Percentiles rank a stretch among this genome's conserved stretches.
Evolutionary conservation across 2,113 vertebrate genomes (phyloP).

Genomic region (Burhinus bistriatus): DNA sequence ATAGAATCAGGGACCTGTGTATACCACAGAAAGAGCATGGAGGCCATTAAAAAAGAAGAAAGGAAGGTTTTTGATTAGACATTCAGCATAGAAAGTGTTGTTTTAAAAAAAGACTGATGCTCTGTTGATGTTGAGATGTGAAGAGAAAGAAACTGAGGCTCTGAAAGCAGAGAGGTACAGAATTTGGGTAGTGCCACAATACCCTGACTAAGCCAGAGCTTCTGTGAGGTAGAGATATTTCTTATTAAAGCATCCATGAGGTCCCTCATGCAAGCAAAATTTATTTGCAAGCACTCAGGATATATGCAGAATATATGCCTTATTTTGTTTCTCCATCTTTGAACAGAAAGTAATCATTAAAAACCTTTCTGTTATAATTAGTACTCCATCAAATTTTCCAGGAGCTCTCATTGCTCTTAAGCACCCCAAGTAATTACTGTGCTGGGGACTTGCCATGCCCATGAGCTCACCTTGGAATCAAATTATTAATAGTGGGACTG

Average conservation of each 20-base stretch:
- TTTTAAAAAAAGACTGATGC: background rate
- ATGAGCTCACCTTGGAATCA: conserved; percentile 56
- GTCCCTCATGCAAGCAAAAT: background rate
- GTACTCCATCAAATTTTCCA: conserved; percentile 17
- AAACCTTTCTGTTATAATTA: conserved; percentile 42
- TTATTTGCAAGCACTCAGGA: background rate
- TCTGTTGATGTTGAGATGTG: background rate
- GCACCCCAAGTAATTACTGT: conserved; percentile 26
- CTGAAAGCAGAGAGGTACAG: background rate
- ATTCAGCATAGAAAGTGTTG: background rate
- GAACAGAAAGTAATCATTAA: conserved; percentile 27
- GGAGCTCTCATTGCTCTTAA: conserved; percentile 21
- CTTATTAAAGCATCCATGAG: background rate
- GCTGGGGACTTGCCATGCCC: conserved; percentile 41
- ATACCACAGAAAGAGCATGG: background rate
- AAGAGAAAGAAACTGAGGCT: background rate
- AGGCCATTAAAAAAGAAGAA: background rate
- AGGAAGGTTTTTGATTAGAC: background rate
- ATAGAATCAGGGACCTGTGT: background rate
- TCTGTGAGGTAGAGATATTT: background rate
- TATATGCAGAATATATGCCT: background rate
- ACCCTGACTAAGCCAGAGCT: background rate
- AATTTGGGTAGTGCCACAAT: background rate
- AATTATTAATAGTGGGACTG: background rate
- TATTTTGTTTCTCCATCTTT: background rate